Conservation (phyloP, 2,113 vertebrate genomes). For the Nibea albiflora region DNA sequence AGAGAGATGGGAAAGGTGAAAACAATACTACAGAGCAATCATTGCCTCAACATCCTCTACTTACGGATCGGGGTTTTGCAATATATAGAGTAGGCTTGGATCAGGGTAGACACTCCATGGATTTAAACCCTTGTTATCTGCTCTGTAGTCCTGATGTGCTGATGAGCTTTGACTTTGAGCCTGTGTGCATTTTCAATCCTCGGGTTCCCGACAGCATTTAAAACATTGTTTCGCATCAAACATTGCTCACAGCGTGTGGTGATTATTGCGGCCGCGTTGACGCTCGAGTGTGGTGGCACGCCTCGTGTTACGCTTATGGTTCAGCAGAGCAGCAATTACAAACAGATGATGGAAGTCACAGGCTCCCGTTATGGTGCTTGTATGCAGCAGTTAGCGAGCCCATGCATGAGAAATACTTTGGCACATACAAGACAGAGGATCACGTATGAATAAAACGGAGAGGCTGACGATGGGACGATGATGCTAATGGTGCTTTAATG, state of each 20-base stretch:
- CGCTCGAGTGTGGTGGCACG: background rate
- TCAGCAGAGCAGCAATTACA: background rate
- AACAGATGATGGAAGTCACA: slow-evolving; percentile 7
- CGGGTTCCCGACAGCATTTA: slow-evolving; percentile 19
- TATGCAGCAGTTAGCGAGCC: background rate
- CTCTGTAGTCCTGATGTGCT: slow-evolving; percentile 43
- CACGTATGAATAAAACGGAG: background rate
- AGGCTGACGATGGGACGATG: background rate
- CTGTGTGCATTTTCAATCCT: background rate
- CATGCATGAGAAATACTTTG: background rate
- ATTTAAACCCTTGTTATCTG: slow-evolving; percentile 48
- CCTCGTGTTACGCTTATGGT: background rate
- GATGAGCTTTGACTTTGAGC: slow-evolving; percentile 34
- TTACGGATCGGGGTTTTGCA: slow-evolving; percentile 10
- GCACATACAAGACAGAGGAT: background rate
- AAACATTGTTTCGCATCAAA: slow-evolving; percentile 31
- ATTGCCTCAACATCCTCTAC: slow-evolving; percentile 54
- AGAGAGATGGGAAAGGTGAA: slow-evolving; percentile 32
- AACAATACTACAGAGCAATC: slow-evolving; percentile 61
- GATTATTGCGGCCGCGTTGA: slow-evolving; percentile 40
- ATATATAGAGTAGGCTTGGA: slow-evolving; percentile 42
- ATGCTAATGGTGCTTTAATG: slow-evolving; percentile 17
- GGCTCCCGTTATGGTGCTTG: background rate
- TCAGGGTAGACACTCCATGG: slow-evolving; percentile 21
- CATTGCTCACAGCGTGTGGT: slow-evolving; percentile 13